A percentile compares a stretch with the other conserved stretches of the same genome.
phyloP scores from a whole-genome alignment of 1,140 invertebrate species.

The Leptestheria dahalacensis region DNA sequence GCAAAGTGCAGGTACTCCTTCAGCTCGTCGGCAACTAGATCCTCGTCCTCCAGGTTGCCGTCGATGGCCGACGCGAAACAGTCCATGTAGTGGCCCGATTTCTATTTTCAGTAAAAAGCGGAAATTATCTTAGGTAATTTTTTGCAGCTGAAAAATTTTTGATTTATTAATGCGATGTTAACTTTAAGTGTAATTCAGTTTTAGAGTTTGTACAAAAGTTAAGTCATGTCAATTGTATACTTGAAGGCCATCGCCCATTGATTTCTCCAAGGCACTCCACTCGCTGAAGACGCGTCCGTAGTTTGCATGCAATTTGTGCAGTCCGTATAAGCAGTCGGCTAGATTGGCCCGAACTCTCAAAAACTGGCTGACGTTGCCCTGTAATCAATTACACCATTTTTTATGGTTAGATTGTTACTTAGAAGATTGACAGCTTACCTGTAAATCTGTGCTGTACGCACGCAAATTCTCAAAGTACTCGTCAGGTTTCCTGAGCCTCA shows the following conservation, averaged over 20 bases:
- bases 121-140: too few relatives aligned
- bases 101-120: too few relatives aligned
- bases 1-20: constrained; percentile 70
- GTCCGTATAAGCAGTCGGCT: constrained; percentile 55
- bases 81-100: constrained; percentile 52
- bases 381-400: constrained; percentile 21
- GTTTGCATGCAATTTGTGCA: constrained; percentile 66
- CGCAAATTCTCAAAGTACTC: constrained; percentile 57
- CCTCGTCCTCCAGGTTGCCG: constrained; percentile 60
- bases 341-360: constrained; percentile 43
- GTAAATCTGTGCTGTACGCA: constrained; percentile 55
- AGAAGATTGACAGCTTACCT: constrained; percentile 36
- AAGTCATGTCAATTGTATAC: constrained; percentile 25
- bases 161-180: too few relatives aligned
- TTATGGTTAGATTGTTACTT: constrained; percentile 28
- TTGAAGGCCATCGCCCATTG: constrained; percentile 64
- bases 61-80: constrained; percentile 61
- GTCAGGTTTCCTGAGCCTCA: constrained; percentile 54
- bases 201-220: not conserved
- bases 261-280: constrained; percentile 69
- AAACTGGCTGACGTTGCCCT: constrained; percentile 34
- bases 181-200: too few relatives aligned
- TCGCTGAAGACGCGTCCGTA: constrained; percentile 70
- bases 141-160: too few relatives aligned
- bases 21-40: constrained; percentile 63